These are phyloP conservation scores for Chaetops frenatus DNA, from an alignment of 2,113 vertebrate species.

Conservation along the genomic window DNA sequence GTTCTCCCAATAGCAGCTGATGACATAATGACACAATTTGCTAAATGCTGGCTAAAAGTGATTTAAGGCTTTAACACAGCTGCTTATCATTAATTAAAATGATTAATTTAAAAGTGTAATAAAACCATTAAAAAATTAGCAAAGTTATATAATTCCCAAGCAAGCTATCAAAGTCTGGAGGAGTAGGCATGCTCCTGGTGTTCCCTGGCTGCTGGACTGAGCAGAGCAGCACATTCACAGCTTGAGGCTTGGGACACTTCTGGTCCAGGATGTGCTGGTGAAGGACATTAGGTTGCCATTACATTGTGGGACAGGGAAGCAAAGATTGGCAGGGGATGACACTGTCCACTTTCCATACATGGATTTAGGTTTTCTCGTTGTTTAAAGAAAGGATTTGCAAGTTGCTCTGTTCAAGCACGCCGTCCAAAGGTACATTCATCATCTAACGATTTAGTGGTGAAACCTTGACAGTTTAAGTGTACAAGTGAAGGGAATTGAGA, in stretches of 20 bases:
- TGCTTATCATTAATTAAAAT: background rate
- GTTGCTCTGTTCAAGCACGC: background rate
- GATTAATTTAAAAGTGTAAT: background rate
- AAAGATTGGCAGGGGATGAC: background rate
- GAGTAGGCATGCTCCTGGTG: background rate
- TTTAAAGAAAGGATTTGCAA: background rate
- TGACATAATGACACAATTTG: background rate
- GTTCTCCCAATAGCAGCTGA: background rate
- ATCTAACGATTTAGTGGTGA: background rate
- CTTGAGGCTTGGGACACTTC: background rate
- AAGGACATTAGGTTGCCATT: background rate
- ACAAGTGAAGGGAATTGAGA: background rate
- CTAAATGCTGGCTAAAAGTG: background rate
- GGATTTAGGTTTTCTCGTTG: background rate
- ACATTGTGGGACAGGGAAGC: background rate
- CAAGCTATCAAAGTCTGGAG: background rate
- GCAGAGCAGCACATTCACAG: background rate
- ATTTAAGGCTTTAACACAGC: background rate
- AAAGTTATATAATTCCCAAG: background rate
- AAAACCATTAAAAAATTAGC: background rate
- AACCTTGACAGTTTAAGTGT: background rate
- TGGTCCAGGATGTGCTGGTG: background rate
- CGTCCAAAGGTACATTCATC: background rate
- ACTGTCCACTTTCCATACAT: background rate
- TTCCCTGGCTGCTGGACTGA: background rate